Evolutionary conservation across 2,113 vertebrate genomes (phyloP), one percentile per base, ranked within the genome.

Genomic region (Myxocyprinus asiaticus): DNA sequence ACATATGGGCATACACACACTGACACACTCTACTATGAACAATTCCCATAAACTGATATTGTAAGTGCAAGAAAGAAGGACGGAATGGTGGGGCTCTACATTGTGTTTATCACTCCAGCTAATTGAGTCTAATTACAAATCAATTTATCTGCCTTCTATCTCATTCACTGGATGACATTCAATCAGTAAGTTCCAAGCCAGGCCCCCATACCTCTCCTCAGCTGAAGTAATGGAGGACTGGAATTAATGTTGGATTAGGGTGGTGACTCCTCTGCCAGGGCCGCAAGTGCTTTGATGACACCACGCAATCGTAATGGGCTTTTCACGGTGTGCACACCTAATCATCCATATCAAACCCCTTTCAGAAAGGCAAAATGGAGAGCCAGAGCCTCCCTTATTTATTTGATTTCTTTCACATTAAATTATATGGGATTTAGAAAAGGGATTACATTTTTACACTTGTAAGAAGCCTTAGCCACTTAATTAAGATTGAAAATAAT

Each of bases 401-500:
- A 91, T 91, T 89, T 90, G 86, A 91, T 90, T 91, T 89, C 87
- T 83, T 90, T 89, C 88, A 89, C 87, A 91, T 92, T 91, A 92
- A 92, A 92, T 90, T 91, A 91, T 91, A 86, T 83, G 87, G 90
- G 90, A 93, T 90, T 93, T 91, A 86, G 85, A 88, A 84, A 88
- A 88, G 85, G 89, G 88, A 90, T 92, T 91, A 91, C 55, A 89
- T 86, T 90, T 88, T 84, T 88, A 91, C 89, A 89, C 89, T 90
- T 86, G 87, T 92, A 91, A 90, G 86, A 89, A 87, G 89, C 82
- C 88, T 85, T 63, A 87, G 88, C 83, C 82, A 87, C 89, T 92
- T 93, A 90, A 93, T 93, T 92, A 91, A 85, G 82, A 78, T 85
- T 85, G 88, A 83, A 91, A 91, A 92, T 92, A 91, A 92, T 90